Evolutionary conservation across 2,888 invertebrate species (phyloP), one percentile per base, ranked within the genome.

Genomic region (Stenoptilia bipunctidactyla): DNA sequence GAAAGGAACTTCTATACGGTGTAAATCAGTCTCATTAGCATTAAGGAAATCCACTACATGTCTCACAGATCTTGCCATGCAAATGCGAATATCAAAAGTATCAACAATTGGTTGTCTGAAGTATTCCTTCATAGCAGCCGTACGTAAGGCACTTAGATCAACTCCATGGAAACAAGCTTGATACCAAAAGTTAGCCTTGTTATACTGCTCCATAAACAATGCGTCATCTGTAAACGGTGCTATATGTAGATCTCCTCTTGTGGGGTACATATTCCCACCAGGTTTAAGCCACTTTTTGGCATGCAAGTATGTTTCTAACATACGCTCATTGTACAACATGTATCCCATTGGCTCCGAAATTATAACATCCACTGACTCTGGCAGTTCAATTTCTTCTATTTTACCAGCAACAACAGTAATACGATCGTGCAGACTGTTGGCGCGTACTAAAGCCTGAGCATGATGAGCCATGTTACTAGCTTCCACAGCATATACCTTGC

Each of bases 301-400:
- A 85, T 98, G 98, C 45, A 99, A 85, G 83, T 96, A 99, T 0
- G 97, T 97, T 83, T 99, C 99, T 52, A 99, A 85, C 99, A 99
- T 99, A 47, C 98, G 87, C 73, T 99, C 98, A 82, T 99, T 99
- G 73, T 97, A 97, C 41, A 99, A 83, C 98, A 99, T 98, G 70
- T 99, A 99, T n/a, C 98, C 98, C 98, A 99, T 99, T 0, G 98
- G 98, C 79, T 99, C 99, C 1, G 97, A 98, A 52, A 99, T 95
- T 55, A 99, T 98, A 34, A 97, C 91, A 79, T 99, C 98, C 13
- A 99, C 98, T 58, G 87, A 89, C 71, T 98, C 98, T 1, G 98
- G 97, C 47, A 99, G 82, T 52, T 94, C 93, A 35, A 99, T 94
- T 83, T 99, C 99, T 74, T 99, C 99, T 46, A 99, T 96, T 87